These are phyloP conservation scores for Ciona savignyi DNA, from an alignment of 23 tunicate genomes.

Conservation along the genomic window DNA sequence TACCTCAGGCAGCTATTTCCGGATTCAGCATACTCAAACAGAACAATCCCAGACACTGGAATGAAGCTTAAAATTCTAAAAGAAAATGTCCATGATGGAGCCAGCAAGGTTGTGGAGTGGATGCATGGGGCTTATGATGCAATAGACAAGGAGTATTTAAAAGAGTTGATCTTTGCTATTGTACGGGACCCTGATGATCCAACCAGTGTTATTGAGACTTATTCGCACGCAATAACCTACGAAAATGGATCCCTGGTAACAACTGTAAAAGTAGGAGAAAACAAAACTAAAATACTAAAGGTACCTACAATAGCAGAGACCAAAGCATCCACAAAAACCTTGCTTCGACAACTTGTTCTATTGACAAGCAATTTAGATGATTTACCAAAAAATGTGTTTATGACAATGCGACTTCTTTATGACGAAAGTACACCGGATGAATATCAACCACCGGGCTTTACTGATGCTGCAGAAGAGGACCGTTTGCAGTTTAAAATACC, in stretches of 20 bases:
- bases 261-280: not conserved
- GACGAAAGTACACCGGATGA: not conserved
- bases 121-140: not conserved
- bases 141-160: not conserved
- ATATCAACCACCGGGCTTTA: not conserved
- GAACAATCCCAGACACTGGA: not conserved
- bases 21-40: not conserved
- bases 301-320: not conserved
- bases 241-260: not conserved
- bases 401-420: not conserved
- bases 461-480: not conserved
- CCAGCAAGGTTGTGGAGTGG: not conserved
- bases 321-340: not conserved
- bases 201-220: not conserved
- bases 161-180: not conserved
- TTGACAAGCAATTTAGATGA: not conserved
- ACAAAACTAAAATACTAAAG: not conserved
- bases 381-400: not conserved
- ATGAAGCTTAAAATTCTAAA: too few species aligned
- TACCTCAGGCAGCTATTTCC: not conserved
- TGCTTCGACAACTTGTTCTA: not conserved
- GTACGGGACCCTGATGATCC: not conserved
- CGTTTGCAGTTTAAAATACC: not conserved
- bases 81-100: not conserved
- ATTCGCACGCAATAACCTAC: not conserved